Percentiles rank a stretch among this genome's conserved stretches.
phyloP scores from a whole-genome alignment of 2,888 invertebrate species.

The Cephus rjabovi region DNA sequence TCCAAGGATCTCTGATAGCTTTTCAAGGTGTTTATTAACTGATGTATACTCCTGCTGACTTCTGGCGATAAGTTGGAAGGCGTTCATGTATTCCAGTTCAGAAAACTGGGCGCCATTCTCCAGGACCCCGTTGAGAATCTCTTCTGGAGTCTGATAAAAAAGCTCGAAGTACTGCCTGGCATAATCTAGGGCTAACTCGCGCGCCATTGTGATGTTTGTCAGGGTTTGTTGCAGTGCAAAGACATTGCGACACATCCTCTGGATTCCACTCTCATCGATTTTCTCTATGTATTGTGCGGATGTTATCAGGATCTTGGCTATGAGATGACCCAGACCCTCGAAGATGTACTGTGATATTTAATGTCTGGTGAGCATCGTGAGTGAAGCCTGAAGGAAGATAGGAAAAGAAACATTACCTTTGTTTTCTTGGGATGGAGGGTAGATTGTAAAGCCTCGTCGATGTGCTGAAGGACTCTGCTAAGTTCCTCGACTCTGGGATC shows the following conservation, averaged over 20 bases:
- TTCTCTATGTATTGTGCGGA: conserved; percentile 82
- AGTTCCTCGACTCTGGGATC: conserved; percentile 82
- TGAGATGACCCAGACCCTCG: conserved; percentile 88
- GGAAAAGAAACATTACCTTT: conserved; percentile 69
- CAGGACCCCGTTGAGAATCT: conserved; percentile 82
- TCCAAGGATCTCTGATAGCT: conserved; percentile 86
- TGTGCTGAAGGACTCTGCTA: conserved; percentile 80
- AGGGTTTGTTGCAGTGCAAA: conserved; percentile 87
- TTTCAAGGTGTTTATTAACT: conserved; percentile 78
- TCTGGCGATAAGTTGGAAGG: conserved; percentile 68
- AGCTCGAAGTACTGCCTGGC: conserved; percentile 91
- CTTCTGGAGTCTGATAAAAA: conserved; percentile 85
- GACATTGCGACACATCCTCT: conserved; percentile 87
- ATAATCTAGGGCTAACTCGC: conserved; percentile 87
- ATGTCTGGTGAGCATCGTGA: no score
- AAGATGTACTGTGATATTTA: conserved; percentile 79
- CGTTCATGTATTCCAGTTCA: conserved; percentile 83
- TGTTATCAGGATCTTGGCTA: conserved; percentile 82
- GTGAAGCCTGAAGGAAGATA: conserved; percentile 30
- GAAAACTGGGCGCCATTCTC: conserved; percentile 85
- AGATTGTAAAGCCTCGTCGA: conserved; percentile 82
- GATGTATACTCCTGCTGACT: conserved; percentile 54
- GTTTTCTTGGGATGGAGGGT: conserved; percentile 83
- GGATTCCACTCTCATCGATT: conserved; percentile 85
- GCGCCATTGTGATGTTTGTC: conserved; percentile 84